These are phyloP conservation scores for Rhizomys pruinosus DNA, from an alignment of 2,113 vertebrate genomes.

Conservation along the genomic window DNA sequence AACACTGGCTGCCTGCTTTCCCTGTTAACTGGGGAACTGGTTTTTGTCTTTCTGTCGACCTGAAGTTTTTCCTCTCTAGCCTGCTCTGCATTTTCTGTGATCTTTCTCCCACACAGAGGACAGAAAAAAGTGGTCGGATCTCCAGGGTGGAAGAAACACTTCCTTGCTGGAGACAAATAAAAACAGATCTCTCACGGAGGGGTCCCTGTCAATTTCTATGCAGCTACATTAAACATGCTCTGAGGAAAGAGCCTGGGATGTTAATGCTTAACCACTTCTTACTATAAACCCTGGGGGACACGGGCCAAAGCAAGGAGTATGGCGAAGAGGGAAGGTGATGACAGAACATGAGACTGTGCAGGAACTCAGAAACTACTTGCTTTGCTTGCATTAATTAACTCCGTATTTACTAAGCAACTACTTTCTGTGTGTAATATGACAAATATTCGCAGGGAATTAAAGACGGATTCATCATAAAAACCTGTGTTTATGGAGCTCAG, in stretches of 20 bases:
- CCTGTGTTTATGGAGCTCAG: not conserved
- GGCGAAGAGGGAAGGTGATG: not conserved
- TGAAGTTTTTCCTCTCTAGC: not conserved
- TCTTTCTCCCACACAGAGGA: slow-evolving; percentile 51
- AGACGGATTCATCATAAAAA: slow-evolving; percentile 18
- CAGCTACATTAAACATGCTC: slow-evolving; percentile 46
- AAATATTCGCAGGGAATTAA: not conserved
- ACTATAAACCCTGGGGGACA: not conserved
- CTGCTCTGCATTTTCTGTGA: slow-evolving; percentile 1
- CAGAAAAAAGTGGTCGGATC: slow-evolving; percentile 41
- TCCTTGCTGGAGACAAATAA: slow-evolving; percentile 62
- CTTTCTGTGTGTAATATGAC: not conserved
- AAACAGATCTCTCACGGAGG: slow-evolving; percentile 52
- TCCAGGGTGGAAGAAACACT: slow-evolving; percentile 55
- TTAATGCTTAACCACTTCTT: slow-evolving; percentile 21
- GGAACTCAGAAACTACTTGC: not conserved
- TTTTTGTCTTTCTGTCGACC: not conserved
- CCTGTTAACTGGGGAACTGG: slow-evolving; percentile 7
- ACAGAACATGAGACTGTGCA: not conserved
- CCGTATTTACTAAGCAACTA: slow-evolving; percentile 16
- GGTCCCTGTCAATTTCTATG: slow-evolving; percentile 22
- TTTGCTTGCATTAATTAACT: not conserved
- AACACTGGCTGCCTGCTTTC: not conserved
- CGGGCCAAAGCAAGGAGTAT: not conserved
- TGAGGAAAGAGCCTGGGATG: not conserved